Percentiles rank a stretch among this genome's conserved stretches.
phyloP scores from a whole-genome alignment of 2,797 vertebrate species.

The Bradypus variegatus region DNA sequence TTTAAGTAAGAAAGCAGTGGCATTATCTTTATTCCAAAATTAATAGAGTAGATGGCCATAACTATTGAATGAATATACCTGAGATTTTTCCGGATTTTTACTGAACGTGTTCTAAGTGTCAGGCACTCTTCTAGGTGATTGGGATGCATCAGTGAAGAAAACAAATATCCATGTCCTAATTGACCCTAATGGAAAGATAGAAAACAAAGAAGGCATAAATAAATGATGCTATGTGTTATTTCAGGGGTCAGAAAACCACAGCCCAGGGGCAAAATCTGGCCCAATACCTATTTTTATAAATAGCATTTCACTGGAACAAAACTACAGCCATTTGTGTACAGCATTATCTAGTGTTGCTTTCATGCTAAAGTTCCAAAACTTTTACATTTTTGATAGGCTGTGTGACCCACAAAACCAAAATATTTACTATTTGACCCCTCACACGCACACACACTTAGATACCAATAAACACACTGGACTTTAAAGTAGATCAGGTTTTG shows the following conservation, averaged over 20 bases:
- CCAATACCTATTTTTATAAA: too few species aligned
- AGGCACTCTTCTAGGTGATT: neutral
- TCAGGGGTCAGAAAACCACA: neutral
- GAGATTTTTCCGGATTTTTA: neutral
- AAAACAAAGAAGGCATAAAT: neutral
- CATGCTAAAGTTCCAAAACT: neutral
- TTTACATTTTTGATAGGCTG: neutral
- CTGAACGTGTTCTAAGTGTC: neutral
- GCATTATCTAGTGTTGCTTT: neutral
- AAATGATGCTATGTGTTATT: neutral
- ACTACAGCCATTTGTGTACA: neutral
- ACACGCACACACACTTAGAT: too few species aligned
- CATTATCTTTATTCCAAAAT: neutral
- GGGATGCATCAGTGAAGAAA: neutral
- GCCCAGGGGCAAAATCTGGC: too few species aligned
- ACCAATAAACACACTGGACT: neutral
- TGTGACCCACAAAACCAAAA: neutral
- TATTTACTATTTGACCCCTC: neutral
- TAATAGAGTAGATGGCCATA: neutral
- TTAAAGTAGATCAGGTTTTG: neutral
- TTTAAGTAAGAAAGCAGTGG: neutral
- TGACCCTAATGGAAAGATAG: neutral
- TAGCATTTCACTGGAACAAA: too few species aligned
- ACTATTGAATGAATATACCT: neutral
- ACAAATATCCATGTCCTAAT: neutral